Evolutionary conservation across 1,140 invertebrate species (phyloP).

Genomic region (Cydia pomonella): DNA sequence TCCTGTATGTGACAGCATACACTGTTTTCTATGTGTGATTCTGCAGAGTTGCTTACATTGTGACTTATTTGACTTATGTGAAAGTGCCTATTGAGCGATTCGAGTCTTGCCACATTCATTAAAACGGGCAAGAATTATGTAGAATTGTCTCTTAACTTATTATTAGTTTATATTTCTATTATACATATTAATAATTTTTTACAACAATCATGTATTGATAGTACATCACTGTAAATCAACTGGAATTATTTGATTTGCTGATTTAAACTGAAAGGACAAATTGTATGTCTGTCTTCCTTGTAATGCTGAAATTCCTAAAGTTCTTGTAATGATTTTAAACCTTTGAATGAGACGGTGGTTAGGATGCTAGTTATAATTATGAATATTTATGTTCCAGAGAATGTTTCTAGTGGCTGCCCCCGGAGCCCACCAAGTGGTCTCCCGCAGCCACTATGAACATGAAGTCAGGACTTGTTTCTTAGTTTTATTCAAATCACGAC

Average conservation of each 20-base stretch:
- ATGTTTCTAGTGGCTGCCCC: slow-evolving; percentile 37
- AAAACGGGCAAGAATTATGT: slow-evolving; percentile 13
- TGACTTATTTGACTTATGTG: slow-evolving; percentile 34
- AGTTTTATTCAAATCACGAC: slow-evolving; percentile 66
- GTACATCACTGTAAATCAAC: slow-evolving; percentile 19
- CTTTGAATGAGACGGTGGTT: slow-evolving; percentile 7
- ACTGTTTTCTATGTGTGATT: slow-evolving; percentile 16
- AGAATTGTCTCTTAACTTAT: slow-evolving; percentile 22
- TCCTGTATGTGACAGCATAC: slow-evolving; percentile 32
- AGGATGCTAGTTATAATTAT: slow-evolving; percentile 32
- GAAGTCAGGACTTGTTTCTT: slow-evolving; percentile 44
- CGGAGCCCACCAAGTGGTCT: slow-evolving; percentile 57
- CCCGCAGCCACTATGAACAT: slow-evolving; percentile 46
- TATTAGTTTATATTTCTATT: slow-evolving; percentile 20
- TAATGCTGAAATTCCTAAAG: slow-evolving; percentile 18
- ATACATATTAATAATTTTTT: slow-evolving; percentile 29
- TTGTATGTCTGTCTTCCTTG: slow-evolving; percentile 38
- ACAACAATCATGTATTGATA: slow-evolving; percentile 24
- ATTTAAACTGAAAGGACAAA: neutral
- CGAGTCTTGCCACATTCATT: slow-evolving; percentile 15
- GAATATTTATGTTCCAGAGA: slow-evolving; percentile 9
- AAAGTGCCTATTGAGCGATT: slow-evolving; percentile 45
- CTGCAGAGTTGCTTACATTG: slow-evolving; percentile 15
- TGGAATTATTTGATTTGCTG: neutral
- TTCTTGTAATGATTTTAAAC: slow-evolving; percentile 7